These are phyloP conservation scores for Epinephelus coioides DNA, from an alignment of 2,797 vertebrate genomes.

Conservation along the genomic window DNA sequence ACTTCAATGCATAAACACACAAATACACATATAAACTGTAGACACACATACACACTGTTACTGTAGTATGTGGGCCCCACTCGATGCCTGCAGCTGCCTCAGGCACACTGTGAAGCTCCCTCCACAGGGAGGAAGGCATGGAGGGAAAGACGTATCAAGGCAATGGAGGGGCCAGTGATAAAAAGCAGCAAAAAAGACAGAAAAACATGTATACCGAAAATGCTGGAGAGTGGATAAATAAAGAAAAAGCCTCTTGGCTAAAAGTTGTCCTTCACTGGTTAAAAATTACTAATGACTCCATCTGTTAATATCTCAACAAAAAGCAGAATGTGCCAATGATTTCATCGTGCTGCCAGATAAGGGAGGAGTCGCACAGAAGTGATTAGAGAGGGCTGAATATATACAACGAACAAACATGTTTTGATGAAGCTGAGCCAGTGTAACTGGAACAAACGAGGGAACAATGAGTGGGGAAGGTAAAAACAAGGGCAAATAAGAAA, in stretches of 20 bases:
- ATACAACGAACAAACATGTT: slow-evolving; percentile 37
- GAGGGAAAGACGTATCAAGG: slow-evolving; percentile 18
- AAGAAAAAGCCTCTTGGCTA: slow-evolving; percentile 2
- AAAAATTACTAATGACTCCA: slow-evolving; percentile 51
- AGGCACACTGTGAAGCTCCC: slow-evolving; percentile 37
- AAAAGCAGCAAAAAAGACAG: slow-evolving; percentile 6
- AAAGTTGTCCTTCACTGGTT: slow-evolving; percentile 20
- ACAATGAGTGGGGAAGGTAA: slow-evolving; percentile 23
- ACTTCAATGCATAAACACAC: slow-evolving; percentile 26
- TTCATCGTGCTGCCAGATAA: slow-evolving; percentile 43
- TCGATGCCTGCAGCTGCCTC: slow-evolving; percentile 23
- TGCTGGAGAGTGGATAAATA: neutral
- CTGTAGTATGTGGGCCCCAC: neutral
- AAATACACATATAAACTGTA: neutral
- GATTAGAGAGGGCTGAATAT: slow-evolving; percentile 41
- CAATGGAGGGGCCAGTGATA: slow-evolving; percentile 12
- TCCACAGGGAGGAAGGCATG: slow-evolving; percentile 23
- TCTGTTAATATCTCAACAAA: slow-evolving; percentile 59
- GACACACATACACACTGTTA: slow-evolving; percentile 11
- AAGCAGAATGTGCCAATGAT: slow-evolving; percentile 37
- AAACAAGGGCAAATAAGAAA: slow-evolving; percentile 35
- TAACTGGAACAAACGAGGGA: slow-evolving; percentile 33
- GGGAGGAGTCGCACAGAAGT: slow-evolving; percentile 30
- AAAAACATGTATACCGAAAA: slow-evolving; percentile 9
- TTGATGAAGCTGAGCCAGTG: slow-evolving; percentile 26